These are phyloP conservation scores for Neoascia interrupta DNA, from an alignment of 2,888 invertebrate genomes.

Conservation along the genomic window DNA sequence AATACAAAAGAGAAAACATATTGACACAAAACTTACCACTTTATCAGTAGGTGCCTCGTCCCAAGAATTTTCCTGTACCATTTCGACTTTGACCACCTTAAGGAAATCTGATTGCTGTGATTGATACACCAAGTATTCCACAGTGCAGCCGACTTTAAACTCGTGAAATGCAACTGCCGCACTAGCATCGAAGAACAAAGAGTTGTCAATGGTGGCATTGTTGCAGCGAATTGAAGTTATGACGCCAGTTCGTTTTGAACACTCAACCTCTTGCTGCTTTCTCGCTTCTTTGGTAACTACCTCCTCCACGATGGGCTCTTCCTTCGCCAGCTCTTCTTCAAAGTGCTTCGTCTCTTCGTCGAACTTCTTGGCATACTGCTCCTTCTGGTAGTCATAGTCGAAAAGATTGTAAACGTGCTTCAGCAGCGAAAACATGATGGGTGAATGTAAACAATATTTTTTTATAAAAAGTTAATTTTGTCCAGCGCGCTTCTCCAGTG, in stretches of 20 bases:
- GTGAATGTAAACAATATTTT: constrained; percentile 33
- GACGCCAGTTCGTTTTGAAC: constrained; percentile 79
- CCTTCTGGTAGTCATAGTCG: constrained; percentile 72
- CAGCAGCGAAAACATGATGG: constrained; percentile 80
- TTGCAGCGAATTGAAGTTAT: constrained; percentile 82
- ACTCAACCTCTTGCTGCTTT: constrained; percentile 9
- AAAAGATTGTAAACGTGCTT: constrained; percentile 79
- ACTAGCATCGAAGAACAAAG: constrained; percentile 81
- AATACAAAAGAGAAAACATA: neutral
- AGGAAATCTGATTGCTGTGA: constrained; percentile 78
- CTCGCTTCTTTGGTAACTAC: constrained; percentile 14
- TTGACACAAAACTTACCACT: constrained; percentile 74
- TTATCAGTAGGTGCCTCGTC: constrained; percentile 79
- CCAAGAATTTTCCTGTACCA: constrained; percentile 81
- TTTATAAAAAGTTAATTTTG: constrained; percentile 46
- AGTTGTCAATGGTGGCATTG: constrained; percentile 83
- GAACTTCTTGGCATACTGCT: constrained; percentile 77
- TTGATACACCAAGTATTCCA: constrained; percentile 82
- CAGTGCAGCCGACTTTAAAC: constrained; percentile 81
- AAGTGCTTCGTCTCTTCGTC: constrained; percentile 80
- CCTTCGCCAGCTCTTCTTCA: constrained; percentile 75
- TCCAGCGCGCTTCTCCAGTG: constrained; percentile 82
- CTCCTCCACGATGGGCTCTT: constrained; percentile 63
- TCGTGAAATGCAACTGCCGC: constrained; percentile 73
- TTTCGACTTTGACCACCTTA: constrained; percentile 82